Evolutionary conservation across 2,797 vertebrate genomes (phyloP), one percentile per base, ranked within the genome.

Genomic region (Typhlichthys subterraneus): DNA sequence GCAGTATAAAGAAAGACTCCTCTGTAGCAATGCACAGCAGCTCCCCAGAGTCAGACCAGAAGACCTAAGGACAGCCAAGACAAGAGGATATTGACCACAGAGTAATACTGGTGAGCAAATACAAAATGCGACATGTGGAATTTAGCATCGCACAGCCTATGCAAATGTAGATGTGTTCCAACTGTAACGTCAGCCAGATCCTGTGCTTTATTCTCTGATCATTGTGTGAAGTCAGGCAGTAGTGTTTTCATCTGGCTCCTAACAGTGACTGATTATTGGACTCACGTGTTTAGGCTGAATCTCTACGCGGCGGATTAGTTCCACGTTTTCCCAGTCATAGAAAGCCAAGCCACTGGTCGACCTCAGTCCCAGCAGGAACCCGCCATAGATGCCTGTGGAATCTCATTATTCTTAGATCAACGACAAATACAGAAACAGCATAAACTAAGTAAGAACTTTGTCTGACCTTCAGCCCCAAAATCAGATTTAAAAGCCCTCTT

Each of bases 1-100:
- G 95, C 66, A 97, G 91, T 81, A 97, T 95, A 78, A 97, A 97
- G 88, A 98, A 97, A 1, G 96, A 97, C 81, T 97, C 95, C 31
- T 97, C 95, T 0, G 96, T 96, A 63, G 94, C 94, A 57, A 98
- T 96, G 76, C 95, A 96, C 74, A 97, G 94, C 8, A 98, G 91
- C 83, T 98, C 96, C 65, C 96, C 96, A 3, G 95, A 96, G 76
- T 97, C 96, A 7, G 96, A 97, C 96, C 96, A 97, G 90, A 97
- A 96, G 83, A 97, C 96, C 96, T 98, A 72, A 9, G 59, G 42
- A 66, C 9, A 67, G 13, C 13, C 6, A 55, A 5, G 14, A 57
- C 3, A 33, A 19, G n/a, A 3, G 29, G 11, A 45, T 52, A 42
- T 2, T 42, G 38, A 42, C 38, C 38, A 42, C 38, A 42, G 38